A percentile compares a stretch with the other conserved stretches of the same genome.
Conservation (phyloP, 2,888 invertebrate species). For the Furcula furcula region DNA sequence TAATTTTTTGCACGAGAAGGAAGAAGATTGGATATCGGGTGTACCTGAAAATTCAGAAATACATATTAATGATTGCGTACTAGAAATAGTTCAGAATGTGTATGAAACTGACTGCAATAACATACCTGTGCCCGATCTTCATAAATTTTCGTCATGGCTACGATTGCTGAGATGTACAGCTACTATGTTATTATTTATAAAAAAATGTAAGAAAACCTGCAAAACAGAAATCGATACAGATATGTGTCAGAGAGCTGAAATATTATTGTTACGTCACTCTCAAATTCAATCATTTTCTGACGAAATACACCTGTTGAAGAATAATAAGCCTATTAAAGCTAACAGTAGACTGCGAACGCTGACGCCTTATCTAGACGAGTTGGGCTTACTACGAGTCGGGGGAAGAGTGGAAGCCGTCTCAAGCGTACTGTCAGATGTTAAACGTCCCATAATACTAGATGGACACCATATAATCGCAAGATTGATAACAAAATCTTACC, state of each 20-base stretch:
- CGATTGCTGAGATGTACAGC: slow-evolving; percentile 2
- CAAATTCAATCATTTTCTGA: slow-evolving; percentile 1
- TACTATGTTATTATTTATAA: slow-evolving; percentile 2
- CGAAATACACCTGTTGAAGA: neutral
- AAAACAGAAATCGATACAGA: neutral
- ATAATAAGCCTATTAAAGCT: neutral
- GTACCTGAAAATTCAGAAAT: too few species aligned
- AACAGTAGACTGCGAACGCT: slow-evolving; percentile 1
- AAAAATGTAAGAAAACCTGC: neutral
- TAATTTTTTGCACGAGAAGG: too few species aligned
- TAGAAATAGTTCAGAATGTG: too few species aligned
- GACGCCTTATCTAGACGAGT: neutral
- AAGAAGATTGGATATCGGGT: too few species aligned
- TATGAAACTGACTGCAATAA: too few species aligned
- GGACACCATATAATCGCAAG: neutral
- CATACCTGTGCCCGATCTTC: slow-evolving; percentile 3
- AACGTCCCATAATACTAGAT: neutral
- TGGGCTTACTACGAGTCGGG: neutral
- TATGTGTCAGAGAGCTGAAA: slow-evolving; percentile 1
- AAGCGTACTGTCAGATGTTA: neutral
- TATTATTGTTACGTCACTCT: neutral
- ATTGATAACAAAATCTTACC: neutral
- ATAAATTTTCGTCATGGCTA: slow-evolving; percentile 6
- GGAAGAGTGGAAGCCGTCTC: neutral
- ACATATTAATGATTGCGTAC: too few species aligned